Evolutionary conservation across 2,888 invertebrate species (phyloP).

Genomic region (Belgica antarctica): DNA sequence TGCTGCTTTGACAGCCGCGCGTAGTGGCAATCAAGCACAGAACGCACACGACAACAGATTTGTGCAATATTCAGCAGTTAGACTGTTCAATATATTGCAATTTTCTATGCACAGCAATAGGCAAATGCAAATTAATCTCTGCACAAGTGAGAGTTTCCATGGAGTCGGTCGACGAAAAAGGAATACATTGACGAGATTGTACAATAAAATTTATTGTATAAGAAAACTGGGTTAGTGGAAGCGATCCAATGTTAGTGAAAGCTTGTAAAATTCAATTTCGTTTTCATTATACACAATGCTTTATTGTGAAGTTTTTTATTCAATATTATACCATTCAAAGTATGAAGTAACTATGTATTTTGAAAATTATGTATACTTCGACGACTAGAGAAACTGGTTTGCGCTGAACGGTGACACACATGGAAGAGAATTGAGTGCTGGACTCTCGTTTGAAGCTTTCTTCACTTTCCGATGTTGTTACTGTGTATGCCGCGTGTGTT

Average conservation of each 20-base stretch:
- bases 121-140: slow-evolving; percentile 22
- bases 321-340: slow-evolving; percentile 40
- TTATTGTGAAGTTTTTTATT: slow-evolving; percentile 42
- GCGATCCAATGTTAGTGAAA: too few relatives aligned
- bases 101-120: slow-evolving; percentile 15
- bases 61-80: slow-evolving; percentile 28
- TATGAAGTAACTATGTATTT: slow-evolving; percentile 44
- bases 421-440: slow-evolving; percentile 32
- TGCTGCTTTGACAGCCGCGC: too few relatives aligned
- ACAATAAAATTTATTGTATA: slow-evolving; percentile 39
- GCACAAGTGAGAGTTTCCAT: slow-evolving; percentile 15
- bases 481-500: not conserved
- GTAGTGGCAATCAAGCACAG: too few relatives aligned
- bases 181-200: slow-evolving; percentile 32
- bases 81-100: too few relatives aligned
- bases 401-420: slow-evolving; percentile 36
- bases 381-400: slow-evolving; percentile 41
- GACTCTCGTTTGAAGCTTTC: not conserved
- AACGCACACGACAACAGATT: too few relatives aligned
- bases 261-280: slow-evolving; percentile 44
- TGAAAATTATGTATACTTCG: slow-evolving; percentile 43
- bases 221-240: slow-evolving; percentile 44
- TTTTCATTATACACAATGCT: slow-evolving; percentile 42
- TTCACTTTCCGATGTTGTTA: slow-evolving; percentile 5
- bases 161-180: not conserved